These are phyloP conservation scores for Ellobius talpinus DNA, from an alignment of 2,113 vertebrate species.

Conservation along the genomic window DNA sequence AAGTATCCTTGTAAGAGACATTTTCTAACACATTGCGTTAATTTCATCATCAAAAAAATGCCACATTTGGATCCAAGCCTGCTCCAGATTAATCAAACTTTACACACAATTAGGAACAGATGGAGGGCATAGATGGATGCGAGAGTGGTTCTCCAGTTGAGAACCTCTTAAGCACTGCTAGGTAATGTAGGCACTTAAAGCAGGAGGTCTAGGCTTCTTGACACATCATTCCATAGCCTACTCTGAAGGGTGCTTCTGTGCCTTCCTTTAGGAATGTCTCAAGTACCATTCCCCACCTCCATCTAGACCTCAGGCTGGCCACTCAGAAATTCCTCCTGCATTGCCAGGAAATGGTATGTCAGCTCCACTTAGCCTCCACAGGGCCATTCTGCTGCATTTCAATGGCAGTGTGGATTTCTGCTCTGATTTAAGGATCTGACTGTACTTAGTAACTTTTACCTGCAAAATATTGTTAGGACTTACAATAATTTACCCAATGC, in stretches of 20 bases:
- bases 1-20: conserved; percentile 56
- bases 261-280: conserved; percentile 74
- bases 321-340: conserved; percentile 63
- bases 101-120: conserved; percentile 46
- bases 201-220: conserved; percentile 72
- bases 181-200: conserved; percentile 75
- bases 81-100: conserved; percentile 56
- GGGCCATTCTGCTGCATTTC: conserved; percentile 49
- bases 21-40: not conserved
- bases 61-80: conserved; percentile 50
- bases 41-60: conserved; percentile 30
- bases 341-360: not conserved
- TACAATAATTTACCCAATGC: conserved; percentile 42
- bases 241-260: conserved; percentile 50
- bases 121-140: conserved; percentile 45
- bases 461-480: conserved; percentile 36
- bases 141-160: conserved; percentile 70
- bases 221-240: conserved; percentile 50
- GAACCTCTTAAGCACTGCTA: conserved; percentile 75
- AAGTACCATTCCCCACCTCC: conserved; percentile 58
- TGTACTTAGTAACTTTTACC: not conserved
- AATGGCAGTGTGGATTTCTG: conserved; percentile 49
- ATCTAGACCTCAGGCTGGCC: conserved; percentile 57
- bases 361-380: conserved; percentile 34
- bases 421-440: conserved; percentile 45